phyloP scores from a whole-genome alignment of 2,113 vertebrate species.

The Pangasianodon gigas region DNA sequence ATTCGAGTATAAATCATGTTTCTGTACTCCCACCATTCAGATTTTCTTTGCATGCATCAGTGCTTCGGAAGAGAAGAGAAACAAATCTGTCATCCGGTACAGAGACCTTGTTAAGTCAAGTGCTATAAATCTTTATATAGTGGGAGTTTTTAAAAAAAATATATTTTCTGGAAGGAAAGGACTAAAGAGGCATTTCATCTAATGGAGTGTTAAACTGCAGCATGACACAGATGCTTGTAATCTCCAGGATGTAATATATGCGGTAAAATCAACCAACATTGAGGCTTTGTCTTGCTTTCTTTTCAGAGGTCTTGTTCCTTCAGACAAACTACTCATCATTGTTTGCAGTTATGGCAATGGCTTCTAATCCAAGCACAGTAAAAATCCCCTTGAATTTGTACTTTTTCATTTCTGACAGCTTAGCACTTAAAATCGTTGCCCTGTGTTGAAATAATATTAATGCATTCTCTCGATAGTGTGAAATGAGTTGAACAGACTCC shows the following conservation, averaged over 20 bases:
- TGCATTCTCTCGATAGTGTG: neutral
- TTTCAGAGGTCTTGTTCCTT: neutral
- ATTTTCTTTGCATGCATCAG: neutral
- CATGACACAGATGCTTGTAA: conserved; percentile 61
- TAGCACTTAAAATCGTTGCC: neutral
- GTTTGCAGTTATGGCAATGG: conserved; percentile 1
- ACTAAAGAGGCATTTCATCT: conserved; percentile 48
- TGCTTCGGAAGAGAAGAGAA: neutral
- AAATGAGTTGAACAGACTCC: conserved; percentile 22
- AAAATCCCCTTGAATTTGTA: neutral
- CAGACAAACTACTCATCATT: neutral
- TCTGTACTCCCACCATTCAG: neutral
- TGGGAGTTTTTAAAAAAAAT: conserved; percentile 36
- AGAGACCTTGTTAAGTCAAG: conserved; percentile 33
- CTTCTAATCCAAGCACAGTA: neutral
- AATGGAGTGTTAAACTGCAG: conserved; percentile 60
- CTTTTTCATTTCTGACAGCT: conserved; percentile 4
- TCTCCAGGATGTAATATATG: conserved; percentile 53
- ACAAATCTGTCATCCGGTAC: conserved; percentile 8
- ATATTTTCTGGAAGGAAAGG: conserved; percentile 50
- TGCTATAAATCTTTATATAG: conserved; percentile 61
- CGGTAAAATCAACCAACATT: conserved; percentile 57
- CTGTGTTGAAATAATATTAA: neutral
- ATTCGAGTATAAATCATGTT: neutral
- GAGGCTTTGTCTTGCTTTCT: neutral